These are phyloP conservation scores for Eulithis prunata DNA, from an alignment of 2,888 invertebrate genomes.

Conservation along the genomic window DNA sequence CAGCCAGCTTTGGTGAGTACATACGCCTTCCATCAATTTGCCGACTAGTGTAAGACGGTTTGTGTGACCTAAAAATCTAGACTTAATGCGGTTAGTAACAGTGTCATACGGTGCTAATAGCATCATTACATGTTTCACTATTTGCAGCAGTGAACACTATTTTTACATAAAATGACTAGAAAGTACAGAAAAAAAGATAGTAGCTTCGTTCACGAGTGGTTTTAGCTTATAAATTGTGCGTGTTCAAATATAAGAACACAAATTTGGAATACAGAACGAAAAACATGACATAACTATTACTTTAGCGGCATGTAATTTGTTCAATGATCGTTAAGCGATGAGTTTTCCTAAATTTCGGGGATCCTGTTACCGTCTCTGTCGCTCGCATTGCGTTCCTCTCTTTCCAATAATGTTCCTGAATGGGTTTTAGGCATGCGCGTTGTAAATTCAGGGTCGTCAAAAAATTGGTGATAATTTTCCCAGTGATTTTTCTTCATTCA, in stretches of 20 bases:
- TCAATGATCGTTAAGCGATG: constrained; percentile 36
- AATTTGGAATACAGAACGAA: constrained; percentile 15
- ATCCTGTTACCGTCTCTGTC: constrained; percentile 52
- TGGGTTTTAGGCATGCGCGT: constrained; percentile 74
- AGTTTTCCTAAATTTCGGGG: constrained; percentile 66
- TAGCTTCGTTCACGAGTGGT: background rate
- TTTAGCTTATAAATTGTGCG: constrained; percentile 8
- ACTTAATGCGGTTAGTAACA: constrained; percentile 70
- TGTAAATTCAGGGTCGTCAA: constrained; percentile 43
- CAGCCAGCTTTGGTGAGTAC: constrained; percentile 47
- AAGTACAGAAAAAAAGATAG: constrained; percentile 6
- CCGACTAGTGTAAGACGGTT: constrained; percentile 50
- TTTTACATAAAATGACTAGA: constrained; percentile 18
- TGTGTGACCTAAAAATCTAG: constrained; percentile 72
- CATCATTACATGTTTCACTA: constrained; percentile 21
- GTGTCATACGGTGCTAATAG: constrained; percentile 39
- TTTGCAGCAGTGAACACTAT: constrained; percentile 21
- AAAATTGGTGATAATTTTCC: constrained; percentile 43
- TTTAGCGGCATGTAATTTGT: constrained; percentile 38
- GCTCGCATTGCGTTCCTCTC: constrained; percentile 52
- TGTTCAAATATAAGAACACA: constrained; percentile 18
- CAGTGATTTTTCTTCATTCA: constrained; percentile 39
- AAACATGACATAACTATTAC: constrained; percentile 35
- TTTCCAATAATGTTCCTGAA: constrained; percentile 66
- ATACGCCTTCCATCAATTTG: constrained; percentile 40